A percentile compares a stretch with the other conserved stretches of the same genome.
phyloP scores from a whole-genome alignment of 2,113 vertebrate species.

The Eonycteris spelaea region DNA sequence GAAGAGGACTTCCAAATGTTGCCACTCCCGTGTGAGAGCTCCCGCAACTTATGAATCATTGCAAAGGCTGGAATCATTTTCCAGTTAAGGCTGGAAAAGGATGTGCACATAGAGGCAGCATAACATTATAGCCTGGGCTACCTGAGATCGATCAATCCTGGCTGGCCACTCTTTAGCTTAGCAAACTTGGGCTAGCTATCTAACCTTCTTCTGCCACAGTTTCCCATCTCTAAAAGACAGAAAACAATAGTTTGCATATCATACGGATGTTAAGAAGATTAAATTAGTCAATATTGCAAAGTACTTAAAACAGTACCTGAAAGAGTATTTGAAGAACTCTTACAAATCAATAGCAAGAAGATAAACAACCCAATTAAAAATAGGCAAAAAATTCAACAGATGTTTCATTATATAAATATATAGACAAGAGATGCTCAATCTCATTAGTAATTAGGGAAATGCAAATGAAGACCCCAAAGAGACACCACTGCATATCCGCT shows the following conservation, averaged over 20 bases:
- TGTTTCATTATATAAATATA: background rate
- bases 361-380: background rate
- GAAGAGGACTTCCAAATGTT: background rate
- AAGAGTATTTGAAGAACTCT: background rate
- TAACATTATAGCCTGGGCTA: background rate
- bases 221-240: background rate
- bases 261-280: background rate
- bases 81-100: background rate
- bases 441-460: background rate
- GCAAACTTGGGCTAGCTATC: background rate
- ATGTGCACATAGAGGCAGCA: rapidly evolving
- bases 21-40: background rate
- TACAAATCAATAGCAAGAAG: background rate
- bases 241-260: background rate
- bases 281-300: background rate
- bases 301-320: background rate
- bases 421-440: background rate
- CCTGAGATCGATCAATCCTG: no score
- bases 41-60: background rate
- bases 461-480: background rate
- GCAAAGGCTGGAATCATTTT: background rate
- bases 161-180: background rate
- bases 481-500: no score
- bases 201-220: background rate
- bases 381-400: background rate